A percentile compares a stretch with the other conserved stretches of the same genome.
These are phyloP conservation scores for Trachemys scripta DNA, from an alignment of 2,113 vertebrate genomes.

Conservation along the genomic window DNA sequence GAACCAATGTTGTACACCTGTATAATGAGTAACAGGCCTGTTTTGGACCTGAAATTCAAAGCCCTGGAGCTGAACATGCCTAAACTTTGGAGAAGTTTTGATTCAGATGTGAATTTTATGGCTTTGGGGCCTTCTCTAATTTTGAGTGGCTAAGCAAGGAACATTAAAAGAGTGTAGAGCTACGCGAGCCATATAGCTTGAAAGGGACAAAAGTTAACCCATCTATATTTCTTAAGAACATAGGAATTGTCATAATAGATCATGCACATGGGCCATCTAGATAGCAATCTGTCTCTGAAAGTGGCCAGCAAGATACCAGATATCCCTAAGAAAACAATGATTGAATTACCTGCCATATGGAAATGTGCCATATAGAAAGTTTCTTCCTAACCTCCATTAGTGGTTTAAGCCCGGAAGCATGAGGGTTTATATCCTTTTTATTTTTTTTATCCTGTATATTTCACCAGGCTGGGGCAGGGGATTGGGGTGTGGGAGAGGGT, in stretches of 20 bases:
- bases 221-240: background rate
- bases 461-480: too few relatives aligned
- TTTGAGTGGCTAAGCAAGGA: background rate
- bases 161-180: background rate
- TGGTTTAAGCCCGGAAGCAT: background rate
- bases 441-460: background rate
- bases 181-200: background rate
- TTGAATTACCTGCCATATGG: background rate
- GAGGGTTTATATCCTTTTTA: background rate
- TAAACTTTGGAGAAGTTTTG: background rate
- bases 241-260: background rate
- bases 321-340: accelerated
- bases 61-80: background rate
- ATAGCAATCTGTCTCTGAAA: background rate
- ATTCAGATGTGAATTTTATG: background rate
- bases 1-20: background rate
- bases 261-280: background rate
- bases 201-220: background rate
- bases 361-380: background rate
- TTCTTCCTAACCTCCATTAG: background rate
- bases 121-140: background rate
- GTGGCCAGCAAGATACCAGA: background rate
- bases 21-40: background rate
- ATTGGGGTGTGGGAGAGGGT: too few relatives aligned
- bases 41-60: background rate